A percentile compares a stretch with the other conserved stretches of the same genome.
Evolutionary conservation across 2,113 vertebrate species (phyloP).

Genomic region (Bos taurus): ARS-UCD2.0 NC_037343.1:68926501-68927000

Average conservation of each 20-base stretch:
- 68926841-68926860: not conserved
- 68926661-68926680: not conserved
- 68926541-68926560: not conserved
- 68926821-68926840: not conserved
- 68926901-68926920: accelerated
- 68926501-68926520: not conserved
- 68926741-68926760: not conserved
- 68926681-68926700: not conserved
- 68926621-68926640: not conserved
- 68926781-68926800: not conserved
- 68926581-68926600: not conserved
- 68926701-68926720: not conserved
- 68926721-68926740: not conserved
- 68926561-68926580: not conserved
- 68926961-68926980: not conserved
- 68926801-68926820: not conserved
- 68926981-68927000: not conserved
- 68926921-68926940: not conserved
- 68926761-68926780: not conserved
- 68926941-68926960: not conserved
- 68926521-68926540: not conserved
- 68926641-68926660: not conserved
- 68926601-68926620: not conserved
- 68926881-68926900: not conserved
- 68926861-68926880: not conserved